Evolutionary conservation across 30 jellyfish, hydroid and myxozoan genomes (phyloP).

Genomic region (Cassiopea xamachana): DNA sequence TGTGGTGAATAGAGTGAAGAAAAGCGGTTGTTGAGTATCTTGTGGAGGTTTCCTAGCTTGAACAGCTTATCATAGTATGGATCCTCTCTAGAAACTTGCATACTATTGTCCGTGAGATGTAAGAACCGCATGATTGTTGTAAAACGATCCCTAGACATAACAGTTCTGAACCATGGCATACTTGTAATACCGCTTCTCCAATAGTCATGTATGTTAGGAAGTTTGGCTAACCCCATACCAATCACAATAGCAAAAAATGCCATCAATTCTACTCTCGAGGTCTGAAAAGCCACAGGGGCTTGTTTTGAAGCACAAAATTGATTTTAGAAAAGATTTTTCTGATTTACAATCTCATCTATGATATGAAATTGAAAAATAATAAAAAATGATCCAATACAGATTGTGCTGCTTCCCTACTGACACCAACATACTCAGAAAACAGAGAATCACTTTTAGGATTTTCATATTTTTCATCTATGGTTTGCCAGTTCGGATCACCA

Average conservation of each 20-base stretch:
- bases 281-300: neutral
- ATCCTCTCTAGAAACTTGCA: neutral
- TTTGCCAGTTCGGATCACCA: no score
- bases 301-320: neutral
- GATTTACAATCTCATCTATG: neutral
- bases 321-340: neutral
- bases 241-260: neutral
- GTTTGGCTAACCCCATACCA: constrained; percentile 28
- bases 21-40: neutral
- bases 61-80: constrained; percentile 15
- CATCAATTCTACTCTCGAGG: neutral
- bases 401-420: no score
- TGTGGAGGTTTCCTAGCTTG: constrained; percentile 18
- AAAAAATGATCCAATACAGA: neutral
- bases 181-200: constrained; percentile 16
- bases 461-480: no score
- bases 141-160: neutral
- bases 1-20: neutral
- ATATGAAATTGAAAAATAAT: neutral
- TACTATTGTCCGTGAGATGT: constrained; percentile 23
- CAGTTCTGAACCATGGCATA: constrained; percentile 22
- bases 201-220: constrained; percentile 20
- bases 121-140: neutral
- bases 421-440: no score
- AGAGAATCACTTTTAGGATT: no score